These are phyloP conservation scores for Orycteropus afer DNA, from an alignment of 2,113 vertebrate species.

Conservation along the genomic window DNA sequence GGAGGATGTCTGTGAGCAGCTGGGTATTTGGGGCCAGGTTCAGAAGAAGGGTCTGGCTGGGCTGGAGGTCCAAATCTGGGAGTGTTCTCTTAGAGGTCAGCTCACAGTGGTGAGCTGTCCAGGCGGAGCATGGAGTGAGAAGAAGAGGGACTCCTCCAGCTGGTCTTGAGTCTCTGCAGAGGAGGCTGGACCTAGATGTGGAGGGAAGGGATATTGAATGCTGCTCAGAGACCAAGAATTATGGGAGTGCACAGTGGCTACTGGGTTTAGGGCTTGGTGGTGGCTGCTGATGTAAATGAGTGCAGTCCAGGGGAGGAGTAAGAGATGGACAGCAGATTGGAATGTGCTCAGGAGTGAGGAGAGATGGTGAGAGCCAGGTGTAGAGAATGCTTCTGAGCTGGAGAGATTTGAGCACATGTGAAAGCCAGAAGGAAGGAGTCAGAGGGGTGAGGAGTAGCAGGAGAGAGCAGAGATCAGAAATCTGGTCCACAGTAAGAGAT, in stretches of 20 bases:
- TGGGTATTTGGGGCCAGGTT: background rate
- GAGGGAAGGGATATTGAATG: background rate
- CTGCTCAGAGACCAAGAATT: background rate
- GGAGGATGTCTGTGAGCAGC: background rate
- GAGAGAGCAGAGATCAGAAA: background rate
- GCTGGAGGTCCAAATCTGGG: background rate
- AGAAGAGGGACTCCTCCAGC: background rate
- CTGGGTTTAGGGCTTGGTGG: background rate
- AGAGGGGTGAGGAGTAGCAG: background rate
- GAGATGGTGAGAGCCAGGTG: background rate
- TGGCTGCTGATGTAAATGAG: background rate
- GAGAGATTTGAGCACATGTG: background rate
- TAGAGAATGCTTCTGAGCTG: background rate
- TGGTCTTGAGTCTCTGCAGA: background rate
- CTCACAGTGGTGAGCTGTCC: background rate
- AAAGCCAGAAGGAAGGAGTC: background rate
- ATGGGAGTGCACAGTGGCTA: fast-evolving
- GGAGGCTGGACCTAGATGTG: background rate
- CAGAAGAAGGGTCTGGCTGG: background rate
- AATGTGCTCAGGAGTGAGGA: background rate
- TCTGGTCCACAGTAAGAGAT: background rate
- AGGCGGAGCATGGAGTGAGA: background rate
- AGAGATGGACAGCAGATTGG: background rate
- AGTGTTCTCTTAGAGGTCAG: background rate
- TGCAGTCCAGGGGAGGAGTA: background rate